These are phyloP conservation scores for Arge pagana DNA, from an alignment of 2,888 invertebrate genomes.

Conservation along the genomic window DNA sequence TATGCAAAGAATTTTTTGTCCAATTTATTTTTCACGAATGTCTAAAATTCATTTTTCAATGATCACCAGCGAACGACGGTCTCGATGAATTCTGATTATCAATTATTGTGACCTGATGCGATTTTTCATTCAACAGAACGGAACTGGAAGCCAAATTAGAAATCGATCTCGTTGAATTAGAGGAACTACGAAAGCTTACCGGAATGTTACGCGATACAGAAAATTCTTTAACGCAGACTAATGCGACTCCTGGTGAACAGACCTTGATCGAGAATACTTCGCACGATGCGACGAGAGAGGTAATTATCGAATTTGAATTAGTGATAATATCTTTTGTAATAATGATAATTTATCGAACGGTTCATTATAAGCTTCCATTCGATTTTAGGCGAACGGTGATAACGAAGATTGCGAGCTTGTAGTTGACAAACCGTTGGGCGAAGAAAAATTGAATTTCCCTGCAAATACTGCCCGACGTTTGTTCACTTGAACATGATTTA, in stretches of 20 bases:
- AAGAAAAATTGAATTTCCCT: too few relatives aligned
- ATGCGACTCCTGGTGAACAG: slow-evolving; percentile 8
- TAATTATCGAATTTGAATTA: too few relatives aligned
- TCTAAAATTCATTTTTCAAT: background rate
- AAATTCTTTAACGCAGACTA: slow-evolving; percentile 21
- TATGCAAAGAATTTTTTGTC: too few relatives aligned
- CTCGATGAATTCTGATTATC: background rate
- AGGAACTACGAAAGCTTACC: slow-evolving; percentile 42
- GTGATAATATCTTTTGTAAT: too few relatives aligned
- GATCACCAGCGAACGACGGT: too few relatives aligned
- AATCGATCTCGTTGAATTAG: slow-evolving; percentile 39
- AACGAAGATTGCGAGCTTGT: too few relatives aligned
- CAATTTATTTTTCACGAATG: background rate
- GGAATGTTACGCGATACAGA: slow-evolving; percentile 32
- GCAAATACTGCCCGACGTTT: too few relatives aligned
- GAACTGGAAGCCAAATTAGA: slow-evolving; percentile 51
- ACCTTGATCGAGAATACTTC: slow-evolving; percentile 1
- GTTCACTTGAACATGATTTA: too few relatives aligned
- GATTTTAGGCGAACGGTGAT: too few relatives aligned
- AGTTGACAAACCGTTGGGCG: too few relatives aligned
- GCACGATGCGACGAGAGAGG: background rate
- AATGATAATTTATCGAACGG: too few relatives aligned
- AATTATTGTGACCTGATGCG: background rate
- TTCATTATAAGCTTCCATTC: too few relatives aligned
- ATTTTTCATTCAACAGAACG: slow-evolving; percentile 36